Conservation (phyloP, 37 sponge, comb jelly and placozoan species). For the Beroe ovata region DNA sequence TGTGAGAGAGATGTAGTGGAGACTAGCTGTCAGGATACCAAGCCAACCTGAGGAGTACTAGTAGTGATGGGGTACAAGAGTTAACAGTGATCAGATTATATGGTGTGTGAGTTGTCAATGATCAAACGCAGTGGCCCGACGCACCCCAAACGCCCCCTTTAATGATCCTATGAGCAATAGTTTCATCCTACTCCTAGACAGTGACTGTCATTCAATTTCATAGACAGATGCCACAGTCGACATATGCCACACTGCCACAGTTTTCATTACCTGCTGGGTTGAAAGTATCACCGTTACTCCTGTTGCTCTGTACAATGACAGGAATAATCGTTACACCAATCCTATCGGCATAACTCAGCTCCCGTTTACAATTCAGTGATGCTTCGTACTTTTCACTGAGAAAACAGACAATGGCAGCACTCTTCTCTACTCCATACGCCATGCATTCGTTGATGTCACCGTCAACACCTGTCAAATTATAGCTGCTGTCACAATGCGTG, state of each 20-base stretch:
- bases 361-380: neutral
- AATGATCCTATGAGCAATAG: too few species aligned
- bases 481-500: too few species aligned
- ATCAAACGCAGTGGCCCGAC: too few species aligned
- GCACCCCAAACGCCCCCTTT: too few species aligned
- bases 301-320: neutral
- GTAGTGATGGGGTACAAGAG: too few species aligned
- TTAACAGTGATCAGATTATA: too few species aligned
- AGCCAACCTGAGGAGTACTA: constrained; percentile 51
- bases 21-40: neutral
- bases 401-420: constrained; percentile 9
- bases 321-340: neutral
- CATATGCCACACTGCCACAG: too few species aligned
- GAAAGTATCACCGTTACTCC: neutral
- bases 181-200: too few species aligned
- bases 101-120: too few species aligned
- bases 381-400: constrained; percentile 9
- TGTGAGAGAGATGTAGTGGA: neutral
- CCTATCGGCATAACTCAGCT: constrained; percentile 8
- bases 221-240: too few species aligned
- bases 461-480: neutral
- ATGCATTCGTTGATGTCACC: constrained; percentile 3
- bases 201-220: too few species aligned
- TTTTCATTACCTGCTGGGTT: constrained; percentile 26
- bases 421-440: neutral